Percentiles rank a stretch among this genome's conserved stretches.
phyloP scores from a whole-genome alignment of 2,113 vertebrate genomes.

The Cynopterus brachyotis region DNA sequence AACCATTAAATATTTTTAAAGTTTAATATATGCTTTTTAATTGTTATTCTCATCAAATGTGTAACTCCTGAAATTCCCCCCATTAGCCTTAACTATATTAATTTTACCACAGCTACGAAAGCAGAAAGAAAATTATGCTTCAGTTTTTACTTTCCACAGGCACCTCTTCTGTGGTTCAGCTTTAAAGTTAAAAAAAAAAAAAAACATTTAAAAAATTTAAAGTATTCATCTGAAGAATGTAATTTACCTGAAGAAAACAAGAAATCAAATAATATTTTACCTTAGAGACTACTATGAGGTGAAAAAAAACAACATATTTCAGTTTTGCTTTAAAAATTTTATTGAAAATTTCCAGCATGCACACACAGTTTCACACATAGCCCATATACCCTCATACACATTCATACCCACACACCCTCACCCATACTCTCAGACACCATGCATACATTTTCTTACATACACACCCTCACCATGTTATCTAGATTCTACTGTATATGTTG shows the following conservation, averaged over 20 bases:
- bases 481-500: neutral
- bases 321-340: neutral
- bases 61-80: neutral
- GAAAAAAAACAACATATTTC: neutral
- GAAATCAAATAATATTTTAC: neutral
- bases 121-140: neutral
- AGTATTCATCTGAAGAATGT: neutral
- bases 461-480: neutral
- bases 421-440: neutral
- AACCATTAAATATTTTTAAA: slow-evolving; percentile 4
- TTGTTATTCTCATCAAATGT: slow-evolving; percentile 47
- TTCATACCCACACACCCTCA: neutral
- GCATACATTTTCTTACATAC: neutral
- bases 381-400: neutral
- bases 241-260: slow-evolving; percentile 11
- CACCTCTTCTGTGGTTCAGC: neutral
- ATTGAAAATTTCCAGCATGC: neutral
- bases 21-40: slow-evolving; percentile 29
- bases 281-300: neutral
- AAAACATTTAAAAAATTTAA: neutral
- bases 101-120: slow-evolving; percentile 17
- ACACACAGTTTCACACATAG: too few species aligned
- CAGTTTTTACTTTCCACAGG: neutral
- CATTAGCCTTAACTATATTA: neutral
- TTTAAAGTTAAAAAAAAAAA: neutral